phyloP scores from a whole-genome alignment of 2,113 vertebrate species.

The Sinocyclocheilus anshuiensis region DNA sequence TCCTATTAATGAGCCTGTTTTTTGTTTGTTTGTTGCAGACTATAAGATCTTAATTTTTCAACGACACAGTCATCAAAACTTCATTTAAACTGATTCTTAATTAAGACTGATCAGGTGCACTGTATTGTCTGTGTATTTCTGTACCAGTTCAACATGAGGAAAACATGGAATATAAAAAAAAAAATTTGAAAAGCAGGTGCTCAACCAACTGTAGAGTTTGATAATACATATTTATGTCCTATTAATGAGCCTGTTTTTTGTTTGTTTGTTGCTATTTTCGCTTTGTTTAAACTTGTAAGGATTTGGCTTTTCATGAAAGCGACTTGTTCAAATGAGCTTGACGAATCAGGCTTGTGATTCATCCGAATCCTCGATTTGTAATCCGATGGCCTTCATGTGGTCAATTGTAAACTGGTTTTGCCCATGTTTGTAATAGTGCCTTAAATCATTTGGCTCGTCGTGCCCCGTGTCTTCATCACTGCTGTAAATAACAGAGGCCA shows the following conservation, averaged over 20 bases:
- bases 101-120: conserved; percentile 34
- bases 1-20: neutral
- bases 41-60: neutral
- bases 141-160: neutral
- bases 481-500: conserved; percentile 32
- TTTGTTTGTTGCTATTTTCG: neutral
- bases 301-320: neutral
- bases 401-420: neutral
- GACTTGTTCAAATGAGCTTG: neutral
- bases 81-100: conserved; percentile 18
- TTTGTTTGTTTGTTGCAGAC: too few relatives aligned
- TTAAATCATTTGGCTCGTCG: conserved; percentile 6
- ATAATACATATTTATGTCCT: neutral
- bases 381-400: neutral
- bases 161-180: neutral
- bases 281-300: neutral
- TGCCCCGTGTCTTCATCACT: conserved; percentile 22
- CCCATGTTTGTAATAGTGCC: conserved; percentile 3
- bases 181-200: neutral
- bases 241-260: neutral
- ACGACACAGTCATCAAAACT: neutral
- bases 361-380: conserved; percentile 2
- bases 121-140: neutral
- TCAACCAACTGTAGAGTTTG: neutral
- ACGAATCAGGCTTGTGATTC: neutral